These are phyloP conservation scores for Semotilus atromaculatus DNA, from an alignment of 2,797 vertebrate genomes.

Conservation along the genomic window DNA sequence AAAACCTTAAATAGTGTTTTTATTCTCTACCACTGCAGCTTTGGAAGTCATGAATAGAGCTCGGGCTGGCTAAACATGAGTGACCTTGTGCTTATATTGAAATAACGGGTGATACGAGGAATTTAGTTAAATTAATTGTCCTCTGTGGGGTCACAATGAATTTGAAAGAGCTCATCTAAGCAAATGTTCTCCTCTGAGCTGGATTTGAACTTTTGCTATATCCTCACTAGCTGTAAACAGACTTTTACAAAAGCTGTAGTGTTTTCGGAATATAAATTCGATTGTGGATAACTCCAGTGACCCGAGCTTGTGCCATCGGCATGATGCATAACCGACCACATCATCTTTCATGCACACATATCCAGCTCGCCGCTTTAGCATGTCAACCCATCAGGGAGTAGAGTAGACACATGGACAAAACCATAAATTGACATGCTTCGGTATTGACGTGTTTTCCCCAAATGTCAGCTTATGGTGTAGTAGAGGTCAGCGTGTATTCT, in stretches of 20 bases:
- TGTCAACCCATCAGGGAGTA: conserved; percentile 31
- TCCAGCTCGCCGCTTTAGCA: conserved; percentile 30
- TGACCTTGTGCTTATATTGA: conserved; percentile 58
- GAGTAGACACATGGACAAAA: conserved; percentile 24
- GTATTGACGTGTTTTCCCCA: conserved; percentile 20
- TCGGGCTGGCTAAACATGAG: conserved; percentile 22
- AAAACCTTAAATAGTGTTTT: conserved; percentile 71
- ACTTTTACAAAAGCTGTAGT: conserved; percentile 35
- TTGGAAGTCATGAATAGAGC: conserved; percentile 51
- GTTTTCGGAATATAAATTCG: conserved; percentile 50
- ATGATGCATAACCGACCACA: conserved; percentile 42
- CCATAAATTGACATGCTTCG: not conserved
- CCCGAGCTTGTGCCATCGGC: conserved; percentile 30
- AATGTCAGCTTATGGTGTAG: conserved; percentile 27
- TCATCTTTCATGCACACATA: conserved; percentile 28
- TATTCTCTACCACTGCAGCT: conserved; percentile 45
- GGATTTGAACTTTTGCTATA: conserved; percentile 34
- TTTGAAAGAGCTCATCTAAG: conserved; percentile 32
- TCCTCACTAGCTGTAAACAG: conserved; percentile 14
- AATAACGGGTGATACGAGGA: conserved; percentile 41
- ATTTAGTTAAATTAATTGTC: conserved; percentile 52
- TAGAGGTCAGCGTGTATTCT: conserved; percentile 48
- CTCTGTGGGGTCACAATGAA: conserved; percentile 31
- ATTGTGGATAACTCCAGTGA: conserved; percentile 42
- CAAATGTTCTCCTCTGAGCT: conserved; percentile 17